Base-by-base conservation (phyloP, 2,113 vertebrate genomes). In the Ptychochromis oligacanthus region DNA sequence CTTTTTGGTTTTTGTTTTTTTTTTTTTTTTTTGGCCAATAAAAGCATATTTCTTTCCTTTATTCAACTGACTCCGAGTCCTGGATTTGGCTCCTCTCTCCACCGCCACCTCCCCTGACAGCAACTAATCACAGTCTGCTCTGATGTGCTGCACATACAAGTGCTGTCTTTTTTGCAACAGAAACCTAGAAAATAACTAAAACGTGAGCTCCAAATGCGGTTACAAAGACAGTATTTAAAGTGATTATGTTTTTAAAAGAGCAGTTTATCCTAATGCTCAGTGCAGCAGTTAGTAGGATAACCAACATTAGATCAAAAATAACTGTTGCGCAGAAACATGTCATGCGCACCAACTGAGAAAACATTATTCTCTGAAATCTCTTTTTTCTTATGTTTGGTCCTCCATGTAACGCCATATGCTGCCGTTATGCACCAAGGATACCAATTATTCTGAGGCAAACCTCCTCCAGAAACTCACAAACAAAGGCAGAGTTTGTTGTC, bases 401-500 rank as follows among this genome's bases (percentile, higher is more conserved):
- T 77, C 58, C 58, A 38, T 36, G 31, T 22, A 64, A 54, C 82
- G 75, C 26, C 64, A 56, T 49, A 57, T 22, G 26, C 79, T 79
- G 64, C 79, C 7, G 78, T 75, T 86, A 14, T 61, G 75, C 26
- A 79, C 38, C 46, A 18, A 77, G 60, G 60, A 80, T 80, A 58
- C 64, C 75, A 90, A 84, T 87, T 87, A 87, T 65, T 83, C 46
- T 81, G 80, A 91, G 81, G 79, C 65, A 81, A 90, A 88, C 56
- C 61, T 57, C 74, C 59, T 43, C 54, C 84, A 85, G 58, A 87
- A 84, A 74, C 56, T 60, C 43, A 5, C 86, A 93, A 88, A 93
- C 89, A 89, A 80, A 88, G 79, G 77, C 82, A 7, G 59, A 52
- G 86, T 79, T 86, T 93, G 85, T 87, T 91, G 92, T 80, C 81